phyloP scores from a whole-genome alignment of 2,797 vertebrate genomes.

The Xiphorhynchus erythropygius region DNA sequence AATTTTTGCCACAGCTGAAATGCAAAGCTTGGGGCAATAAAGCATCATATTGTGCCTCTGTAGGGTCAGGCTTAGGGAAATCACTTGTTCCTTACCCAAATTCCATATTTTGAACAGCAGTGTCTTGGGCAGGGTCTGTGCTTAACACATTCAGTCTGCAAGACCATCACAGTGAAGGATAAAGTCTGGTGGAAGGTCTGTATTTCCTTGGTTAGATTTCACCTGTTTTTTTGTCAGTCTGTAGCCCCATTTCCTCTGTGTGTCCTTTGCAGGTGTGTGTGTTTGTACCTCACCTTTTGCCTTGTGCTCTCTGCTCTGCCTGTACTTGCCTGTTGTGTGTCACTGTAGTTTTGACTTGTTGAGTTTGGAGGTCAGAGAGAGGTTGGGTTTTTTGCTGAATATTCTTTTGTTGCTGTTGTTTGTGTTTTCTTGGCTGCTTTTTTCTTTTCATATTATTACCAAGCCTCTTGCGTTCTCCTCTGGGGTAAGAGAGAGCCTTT shows the following conservation, averaged over 20 bases:
- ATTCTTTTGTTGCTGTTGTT: neutral
- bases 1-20: neutral
- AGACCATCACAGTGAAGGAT: neutral
- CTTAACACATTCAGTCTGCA: neutral
- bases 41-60: neutral
- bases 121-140: neutral
- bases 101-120: rapidly evolving
- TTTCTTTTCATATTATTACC: neutral
- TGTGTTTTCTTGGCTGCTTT: neutral
- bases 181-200: neutral
- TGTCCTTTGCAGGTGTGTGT: neutral
- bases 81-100: neutral
- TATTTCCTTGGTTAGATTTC: neutral
- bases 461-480: neutral
- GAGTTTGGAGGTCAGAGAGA: neutral
- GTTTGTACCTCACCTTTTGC: neutral
- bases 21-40: neutral
- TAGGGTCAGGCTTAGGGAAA: neutral
- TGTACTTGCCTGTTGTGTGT: neutral
- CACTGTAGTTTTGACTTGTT: neutral
- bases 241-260: neutral
- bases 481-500: neutral
- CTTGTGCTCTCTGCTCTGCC: neutral
- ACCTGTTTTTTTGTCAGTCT: neutral
- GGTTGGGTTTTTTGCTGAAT: neutral